Base-by-base conservation (phyloP, 2,888 invertebrate genomes). In the Syrphus vitripennis region DNA sequence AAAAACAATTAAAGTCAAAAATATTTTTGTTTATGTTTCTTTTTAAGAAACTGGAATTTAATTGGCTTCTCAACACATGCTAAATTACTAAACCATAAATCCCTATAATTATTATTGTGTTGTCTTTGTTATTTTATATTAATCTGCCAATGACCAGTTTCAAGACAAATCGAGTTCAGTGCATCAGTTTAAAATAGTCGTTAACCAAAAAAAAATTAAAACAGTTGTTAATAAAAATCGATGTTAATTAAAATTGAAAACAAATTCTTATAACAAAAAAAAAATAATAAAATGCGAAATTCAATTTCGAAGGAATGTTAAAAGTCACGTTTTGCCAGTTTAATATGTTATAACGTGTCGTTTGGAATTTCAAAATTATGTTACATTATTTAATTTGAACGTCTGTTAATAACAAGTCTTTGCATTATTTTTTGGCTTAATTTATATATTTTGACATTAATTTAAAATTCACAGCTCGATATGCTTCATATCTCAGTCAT, bases 311-410 rank as follows among this genome's bases (percentile, higher is more conserved):
- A 65, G 9, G 29, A 65, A 65, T 65, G 65, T 31, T 5, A 45
- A 65, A 19, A 45, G 45, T 65, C 65, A 65, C 26, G 63, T 63
- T 61, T 42, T 63, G 26, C 63, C 3, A 42, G 42, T 63, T 63
- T 63, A 19, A 63, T n/a, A n/a, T 6, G 40, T 19, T 40, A 61
- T 63, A 42, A 42, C 42, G 42, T 42, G 21, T 24, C 1, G 9
- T 9, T 24, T 61, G 9, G 24, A 37, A 45, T 37, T 45, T 24
- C 14, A 50, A n/a, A 50, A 50, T 7, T 7, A 6, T 50, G 50
- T 48, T 21, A 24, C 10, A 21, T 4, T 10, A 42, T 40, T 40
- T n/a, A 40, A 40, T 40, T n/a, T n/a, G 2, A 40, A 40, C 40
- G 14, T n/a, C 40, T n/a, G n/a, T n/a, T n/a, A n/a, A 40, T 40